Evolutionary conservation across 2,113 vertebrate species (phyloP), one percentile per base, ranked within the genome.

Genomic region (human): DNA sequence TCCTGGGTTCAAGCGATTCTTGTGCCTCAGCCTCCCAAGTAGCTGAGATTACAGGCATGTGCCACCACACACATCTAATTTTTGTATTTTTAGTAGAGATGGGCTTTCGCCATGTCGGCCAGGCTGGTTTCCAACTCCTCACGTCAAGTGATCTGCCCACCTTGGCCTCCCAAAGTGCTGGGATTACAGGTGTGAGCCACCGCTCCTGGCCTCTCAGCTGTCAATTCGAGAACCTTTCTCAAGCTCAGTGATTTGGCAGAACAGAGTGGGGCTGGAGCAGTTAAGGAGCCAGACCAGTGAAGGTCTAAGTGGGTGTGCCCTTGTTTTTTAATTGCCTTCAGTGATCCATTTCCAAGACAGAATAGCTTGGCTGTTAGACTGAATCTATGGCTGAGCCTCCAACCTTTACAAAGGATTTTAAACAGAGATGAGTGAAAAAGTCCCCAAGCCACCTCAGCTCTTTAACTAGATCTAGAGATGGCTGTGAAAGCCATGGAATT

Each of bases 241-340:
- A 75, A 14, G 32, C 4, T 79, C 78, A 75, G 66, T 85, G 22
- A 94, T 82, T 87, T 88, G 6, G 68, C 30, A 81, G 43, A 93
- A 86, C 38, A 96, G 61, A 92, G n/a, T 50, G 22, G 80, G 40
- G n/a, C 73, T 92, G 18, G 3, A 80, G 76, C 38, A 79, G 12
- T 83, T 83, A 61, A 57, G 25, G n/a, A 93, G 11, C 59, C 87
- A 38, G 23, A 30, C 43, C 40, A 76, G 40, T 57, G 22, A 66
- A 68, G 90, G 20, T 82, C 52, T 92, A 70, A 64, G 40, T 72
- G 38, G 27, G 20, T 89, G 43, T 16, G 38, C 52, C 48, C 38
- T 87, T 64, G n/a, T 16, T 89, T 55, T 52, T 88, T 76, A 96
- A 61, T 66, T 95, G 12, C 59, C 18, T 93, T 95, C 13, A 52